Base-by-base conservation (phyloP, 2,113 vertebrate species). In the Mobula birostris region DNA sequence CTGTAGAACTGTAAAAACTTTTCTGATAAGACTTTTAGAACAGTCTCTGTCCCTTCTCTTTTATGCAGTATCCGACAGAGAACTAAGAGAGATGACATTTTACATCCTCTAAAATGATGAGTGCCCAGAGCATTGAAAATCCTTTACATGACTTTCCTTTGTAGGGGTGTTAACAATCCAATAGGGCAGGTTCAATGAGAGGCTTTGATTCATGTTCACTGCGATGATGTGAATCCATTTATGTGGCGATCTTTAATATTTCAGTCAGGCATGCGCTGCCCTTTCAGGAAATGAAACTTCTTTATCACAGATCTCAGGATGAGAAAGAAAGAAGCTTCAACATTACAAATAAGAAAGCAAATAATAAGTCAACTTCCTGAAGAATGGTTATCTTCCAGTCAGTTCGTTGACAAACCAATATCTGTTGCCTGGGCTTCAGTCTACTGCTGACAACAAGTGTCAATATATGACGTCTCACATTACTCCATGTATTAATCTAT, bases 351-450 rank as follows among this genome's bases (percentile, higher is more conserved):
- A 48, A 48, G 19, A 48, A 92, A 48, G 19, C 68, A 72, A 48
- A 72, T 92, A 92, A 92, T 72, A 40, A 72, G 32, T 24, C 68
- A 72, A n/a, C 29, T 14, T 70, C 32, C 27, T 48, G 3, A 15
- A 17, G 29, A 58, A 7, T 29, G 6, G n/a, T 72, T 88, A 92
- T 92, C 90, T 92, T 92, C 66, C 2, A 40, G 19, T 92, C 32
- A 48, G 66, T 72, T 72, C 90, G 36, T 72, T 92, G 40, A 40
- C n/a, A 92, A 92, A 72, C n/a, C 90, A 72, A 14, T 90, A 90
- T 90, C 85, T 90, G 6, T 61, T 90, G 5, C 12, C 61, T 29
- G 14, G 17, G 85, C n/a, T 66, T 88, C 27, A 63, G n/a, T 88
- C 11, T 61, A 61, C 56, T 88, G 83, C 27, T n/a, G 82, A 58